phyloP scores from a whole-genome alignment of 2,888 invertebrate genomes.

The Sisyra nigra region DNA sequence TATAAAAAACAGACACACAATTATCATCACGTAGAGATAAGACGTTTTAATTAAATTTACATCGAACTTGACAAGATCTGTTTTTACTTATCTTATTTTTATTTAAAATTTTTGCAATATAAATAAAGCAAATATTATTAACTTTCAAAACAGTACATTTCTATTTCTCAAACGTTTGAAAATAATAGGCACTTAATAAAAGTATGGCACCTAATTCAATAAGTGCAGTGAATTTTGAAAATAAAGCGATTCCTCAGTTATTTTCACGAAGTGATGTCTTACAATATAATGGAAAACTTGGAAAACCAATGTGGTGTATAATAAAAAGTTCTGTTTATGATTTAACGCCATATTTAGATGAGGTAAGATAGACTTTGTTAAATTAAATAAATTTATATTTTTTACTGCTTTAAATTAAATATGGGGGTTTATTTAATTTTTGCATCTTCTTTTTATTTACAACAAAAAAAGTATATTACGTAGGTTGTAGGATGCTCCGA shows the following conservation, averaged over 20 bases:
- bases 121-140: too few relatives aligned
- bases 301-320: slow-evolving; percentile 42
- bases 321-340: slow-evolving; percentile 51
- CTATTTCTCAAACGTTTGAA: too few relatives aligned
- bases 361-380: slow-evolving; percentile 29
- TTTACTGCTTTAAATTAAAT: not conserved
- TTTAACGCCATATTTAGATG: slow-evolving; percentile 40
- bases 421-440: not conserved
- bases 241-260: slow-evolving; percentile 8
- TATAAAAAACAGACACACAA: too few relatives aligned
- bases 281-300: slow-evolving; percentile 36
- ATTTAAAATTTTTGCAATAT: too few relatives aligned
- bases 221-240: not conserved
- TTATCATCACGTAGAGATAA: too few relatives aligned
- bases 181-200: too few relatives aligned
- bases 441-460: not conserved
- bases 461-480: not conserved
- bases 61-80: too few relatives aligned
- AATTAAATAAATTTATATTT: not conserved
- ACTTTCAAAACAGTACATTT: too few relatives aligned
- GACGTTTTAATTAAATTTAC: too few relatives aligned
- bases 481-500: too few relatives aligned
- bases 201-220: too few relatives aligned
- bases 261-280: slow-evolving; percentile 39
- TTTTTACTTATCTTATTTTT: too few relatives aligned